Conservation (phyloP, 1,140 invertebrate genomes). For the Glomeris maerens region DNA sequence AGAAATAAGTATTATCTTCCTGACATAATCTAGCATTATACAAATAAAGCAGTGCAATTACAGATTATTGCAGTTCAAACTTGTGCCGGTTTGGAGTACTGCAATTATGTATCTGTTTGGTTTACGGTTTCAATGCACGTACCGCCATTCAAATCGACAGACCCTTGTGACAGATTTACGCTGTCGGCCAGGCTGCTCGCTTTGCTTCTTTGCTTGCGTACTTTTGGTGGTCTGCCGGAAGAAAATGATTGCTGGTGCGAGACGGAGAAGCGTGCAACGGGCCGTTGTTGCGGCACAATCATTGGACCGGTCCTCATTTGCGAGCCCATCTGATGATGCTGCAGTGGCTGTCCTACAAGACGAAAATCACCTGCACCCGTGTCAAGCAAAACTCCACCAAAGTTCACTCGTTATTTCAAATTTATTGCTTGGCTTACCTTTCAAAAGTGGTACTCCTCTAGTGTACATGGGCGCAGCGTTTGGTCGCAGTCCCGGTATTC, state of each 20-base stretch:
- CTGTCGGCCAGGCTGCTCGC: not conserved
- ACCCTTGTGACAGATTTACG: not conserved
- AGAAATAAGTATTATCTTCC: no score
- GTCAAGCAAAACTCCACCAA: not conserved
- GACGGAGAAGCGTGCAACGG: conserved; percentile 6
- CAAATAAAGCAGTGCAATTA: no score
- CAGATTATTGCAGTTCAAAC: not conserved
- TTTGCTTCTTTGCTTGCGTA: conserved; percentile 12
- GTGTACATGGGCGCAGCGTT: not conserved
- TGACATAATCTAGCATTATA: no score
- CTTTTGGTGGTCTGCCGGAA: conserved; percentile 8
- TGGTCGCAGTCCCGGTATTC: not conserved
- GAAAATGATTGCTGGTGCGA: not conserved
- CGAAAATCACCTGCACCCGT: conserved; percentile 7
- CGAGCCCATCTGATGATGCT: conserved; percentile 9
- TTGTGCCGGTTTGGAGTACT: not conserved
- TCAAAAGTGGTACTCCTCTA: conserved; percentile 4
- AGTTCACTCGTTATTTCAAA: not conserved
- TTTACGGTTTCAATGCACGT: not conserved
- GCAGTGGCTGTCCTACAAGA: conserved; percentile 6
- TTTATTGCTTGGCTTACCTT: not conserved
- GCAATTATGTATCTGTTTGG: not conserved
- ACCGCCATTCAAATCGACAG: not conserved
- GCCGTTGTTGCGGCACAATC: conserved; percentile 10
- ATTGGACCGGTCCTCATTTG: not conserved